Evolutionary conservation across 2,797 vertebrate genomes (phyloP).

Genomic region (Channallabes apus): DNA sequence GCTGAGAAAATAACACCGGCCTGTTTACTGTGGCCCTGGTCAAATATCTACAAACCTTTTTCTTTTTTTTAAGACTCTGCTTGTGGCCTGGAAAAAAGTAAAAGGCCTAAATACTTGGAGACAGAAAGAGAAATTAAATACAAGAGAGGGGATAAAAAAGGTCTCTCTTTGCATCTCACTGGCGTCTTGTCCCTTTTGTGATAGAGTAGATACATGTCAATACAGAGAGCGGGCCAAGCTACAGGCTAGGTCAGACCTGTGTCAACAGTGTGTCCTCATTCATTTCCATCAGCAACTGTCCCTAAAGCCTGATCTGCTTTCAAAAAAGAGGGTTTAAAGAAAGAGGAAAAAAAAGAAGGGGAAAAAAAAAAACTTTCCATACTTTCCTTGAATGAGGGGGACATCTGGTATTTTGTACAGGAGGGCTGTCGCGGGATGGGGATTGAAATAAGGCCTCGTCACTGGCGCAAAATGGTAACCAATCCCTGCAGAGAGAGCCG

Average conservation of each 20-base stretch:
- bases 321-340: conserved; percentile 4
- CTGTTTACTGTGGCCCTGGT: conserved; percentile 61
- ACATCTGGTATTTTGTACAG: conserved; percentile 54
- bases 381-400: conserved; percentile 42
- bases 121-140: conserved; percentile 26
- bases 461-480: conserved; percentile 48
- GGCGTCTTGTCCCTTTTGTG: conserved; percentile 32
- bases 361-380: conserved; percentile 46
- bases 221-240: conserved; percentile 35
- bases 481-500: conserved; percentile 38
- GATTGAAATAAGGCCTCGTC: conserved; percentile 39
- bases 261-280: conserved; percentile 44
- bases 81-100: conserved; percentile 46
- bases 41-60: conserved; percentile 56
- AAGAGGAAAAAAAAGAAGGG: neutral
- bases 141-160: conserved; percentile 10
- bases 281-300: conserved; percentile 48
- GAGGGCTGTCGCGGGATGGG: conserved; percentile 27
- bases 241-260: conserved; percentile 46
- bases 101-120: conserved; percentile 30
- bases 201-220: conserved; percentile 41
- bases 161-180: conserved; percentile 24
- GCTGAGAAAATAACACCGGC: conserved; percentile 64
- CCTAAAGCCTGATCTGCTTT: conserved; percentile 32
- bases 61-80: conserved; percentile 43